Evolutionary conservation across 2,797 vertebrate species (phyloP).

Genomic region (Parotocinclus haroldoi): DNA sequence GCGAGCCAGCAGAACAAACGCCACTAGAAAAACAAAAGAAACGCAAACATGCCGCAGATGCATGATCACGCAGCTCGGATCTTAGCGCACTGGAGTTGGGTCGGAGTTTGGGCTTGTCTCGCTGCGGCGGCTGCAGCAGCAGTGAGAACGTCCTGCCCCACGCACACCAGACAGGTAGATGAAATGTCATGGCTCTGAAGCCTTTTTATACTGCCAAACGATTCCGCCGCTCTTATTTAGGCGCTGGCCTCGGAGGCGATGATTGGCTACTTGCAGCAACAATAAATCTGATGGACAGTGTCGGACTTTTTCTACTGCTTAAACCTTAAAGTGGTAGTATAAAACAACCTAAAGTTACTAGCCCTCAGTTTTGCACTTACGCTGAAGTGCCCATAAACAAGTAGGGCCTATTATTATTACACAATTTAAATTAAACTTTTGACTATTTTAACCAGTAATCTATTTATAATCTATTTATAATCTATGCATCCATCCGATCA

Average conservation of each 20-base stretch:
- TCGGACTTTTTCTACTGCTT: slow-evolving; percentile 79
- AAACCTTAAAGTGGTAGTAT: slow-evolving; percentile 71
- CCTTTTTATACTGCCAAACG: slow-evolving; percentile 92
- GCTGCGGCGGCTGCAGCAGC: slow-evolving; percentile 44
- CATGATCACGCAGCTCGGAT: slow-evolving; percentile 75
- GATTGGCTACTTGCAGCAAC: slow-evolving; percentile 93
- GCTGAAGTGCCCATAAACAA: too few relatives aligned
- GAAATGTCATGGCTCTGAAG: slow-evolving; percentile 77
- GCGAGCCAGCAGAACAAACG: slow-evolving; percentile 77
- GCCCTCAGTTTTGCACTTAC: too few relatives aligned
- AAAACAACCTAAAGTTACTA: not conserved
- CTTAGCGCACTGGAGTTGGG: slow-evolving; percentile 5
- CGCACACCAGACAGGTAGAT: slow-evolving; percentile 77
- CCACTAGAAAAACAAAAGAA: slow-evolving; percentile 81
- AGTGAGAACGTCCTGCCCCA: slow-evolving; percentile 44
- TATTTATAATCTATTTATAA: too few relatives aligned
- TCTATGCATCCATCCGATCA: too few relatives aligned
- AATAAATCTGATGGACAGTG: slow-evolving; percentile 92
- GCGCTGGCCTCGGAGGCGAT: slow-evolving; percentile 82
- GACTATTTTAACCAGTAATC: too few relatives aligned
- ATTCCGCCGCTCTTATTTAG: slow-evolving; percentile 80
- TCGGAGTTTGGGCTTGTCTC: slow-evolving; percentile 35
- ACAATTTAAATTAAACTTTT: too few relatives aligned
- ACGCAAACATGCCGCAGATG: slow-evolving; percentile 70
- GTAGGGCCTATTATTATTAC: too few relatives aligned